Base-by-base conservation (phyloP, 2,888 invertebrate species). In the Pedicia rivosa region DNA sequence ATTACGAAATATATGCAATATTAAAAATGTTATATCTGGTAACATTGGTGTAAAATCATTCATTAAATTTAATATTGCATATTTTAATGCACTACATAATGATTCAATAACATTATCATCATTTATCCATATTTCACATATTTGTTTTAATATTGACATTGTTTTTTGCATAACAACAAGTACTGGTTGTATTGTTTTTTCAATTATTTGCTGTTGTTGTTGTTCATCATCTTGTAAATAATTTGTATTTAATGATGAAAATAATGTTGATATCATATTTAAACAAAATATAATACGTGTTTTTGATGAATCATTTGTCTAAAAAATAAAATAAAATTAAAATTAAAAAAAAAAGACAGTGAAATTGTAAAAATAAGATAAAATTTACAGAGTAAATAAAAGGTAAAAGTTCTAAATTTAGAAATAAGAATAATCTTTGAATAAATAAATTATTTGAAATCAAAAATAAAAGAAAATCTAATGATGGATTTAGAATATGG, bases 81-180 rank as follows among this genome's bases (percentile, higher is more conserved):
- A 74, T 55, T 82, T 84, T 40, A 87, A 59, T 35, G 83, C 65
- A 40, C 68, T 67, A 58, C 82, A 81, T 44, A 84, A 64, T 9
- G 78, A 71, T 81, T 78, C 75, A 29, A 79, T 62, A 1, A 80
- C 69, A 37, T 68, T 66, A 7, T 65, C 53, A 48, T 79, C 75
- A 20, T 63, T 63, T 31, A 70, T 68, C 70, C 77, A 78, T 10
- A 72, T 66, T 15, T 66, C 66, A 1, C 71, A 67, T 27, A 78
- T 67, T 45, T 65, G 58, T 36, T 63, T 59, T 47, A 76, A 70
- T 26, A 78, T 60, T 0, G 76, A 73, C 57, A 79, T 65, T 1
- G 72, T 66, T 47, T 68, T 68, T 48, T 70, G 64, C 56, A 74
- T 64, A 16, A 74, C 65, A 25, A 72, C 50, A 24, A 72, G 55